Evolutionary conservation across 2,797 vertebrate genomes (phyloP).

Genomic region (Fundulus diaphanus): DNA sequence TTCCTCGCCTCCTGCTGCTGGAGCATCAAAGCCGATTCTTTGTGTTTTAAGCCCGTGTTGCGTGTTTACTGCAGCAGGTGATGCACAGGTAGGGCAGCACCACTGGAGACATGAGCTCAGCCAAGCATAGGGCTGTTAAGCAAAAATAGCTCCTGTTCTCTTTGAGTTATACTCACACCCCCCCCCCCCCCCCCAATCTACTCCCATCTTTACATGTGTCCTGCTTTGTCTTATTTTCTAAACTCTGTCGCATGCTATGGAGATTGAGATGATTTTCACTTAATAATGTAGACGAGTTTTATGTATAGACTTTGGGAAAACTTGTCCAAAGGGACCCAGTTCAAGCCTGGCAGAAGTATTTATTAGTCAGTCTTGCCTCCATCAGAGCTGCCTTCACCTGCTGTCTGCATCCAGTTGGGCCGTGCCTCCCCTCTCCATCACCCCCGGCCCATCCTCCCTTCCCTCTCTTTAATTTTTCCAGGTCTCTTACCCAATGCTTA

Average conservation of each 20-base stretch:
- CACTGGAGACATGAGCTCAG: slow-evolving; percentile 39
- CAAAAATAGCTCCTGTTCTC: slow-evolving; percentile 42
- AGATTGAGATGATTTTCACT: neutral
- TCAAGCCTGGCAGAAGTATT: slow-evolving; percentile 22
- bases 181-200: slow-evolving; percentile 11
- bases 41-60: slow-evolving; percentile 21
- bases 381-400: slow-evolving; percentile 44
- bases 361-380: slow-evolving; percentile 36
- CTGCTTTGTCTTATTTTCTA: neutral
- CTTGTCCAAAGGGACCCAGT: slow-evolving; percentile 1
- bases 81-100: slow-evolving; percentile 40
- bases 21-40: slow-evolving; percentile 38
- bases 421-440: slow-evolving; percentile 31
- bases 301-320: slow-evolving; percentile 22
- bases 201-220: slow-evolving; percentile 14
- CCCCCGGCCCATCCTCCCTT: slow-evolving; percentile 16
- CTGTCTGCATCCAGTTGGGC: slow-evolving; percentile 57
- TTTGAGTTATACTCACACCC: slow-evolving; percentile 26
- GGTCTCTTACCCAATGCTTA: slow-evolving; percentile 75
- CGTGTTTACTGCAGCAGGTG: slow-evolving; percentile 33
- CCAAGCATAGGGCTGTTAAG: slow-evolving; percentile 37
- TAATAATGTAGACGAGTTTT: slow-evolving; percentile 2
- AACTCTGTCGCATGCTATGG: neutral
- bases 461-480: slow-evolving; percentile 54
- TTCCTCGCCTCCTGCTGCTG: slow-evolving; percentile 62